Base-by-base conservation (phyloP, 1,140 invertebrate species). In the Teleogryllus occipitalis region DNA sequence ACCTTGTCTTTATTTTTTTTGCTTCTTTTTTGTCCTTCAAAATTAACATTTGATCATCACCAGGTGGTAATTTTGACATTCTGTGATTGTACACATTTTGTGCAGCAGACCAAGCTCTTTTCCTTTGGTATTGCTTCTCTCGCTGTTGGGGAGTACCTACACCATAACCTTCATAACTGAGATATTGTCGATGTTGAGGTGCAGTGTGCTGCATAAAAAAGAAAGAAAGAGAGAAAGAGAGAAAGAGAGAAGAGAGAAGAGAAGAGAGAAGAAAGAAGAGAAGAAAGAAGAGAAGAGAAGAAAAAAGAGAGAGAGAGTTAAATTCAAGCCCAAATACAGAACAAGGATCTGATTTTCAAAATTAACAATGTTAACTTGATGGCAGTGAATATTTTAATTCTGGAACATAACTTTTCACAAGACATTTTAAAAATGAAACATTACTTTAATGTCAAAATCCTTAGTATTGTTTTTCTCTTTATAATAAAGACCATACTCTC, bases 161-260 rank as follows among this genome's bases (percentile, higher is more conserved):
- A 0, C 95, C 95, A 14, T 93, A 85, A 27, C 93, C 93, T 82
- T 94, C 94, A 85, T 91, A 94, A 80, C 88, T 92, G 73, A 97
- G 87, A 84, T 95, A 97, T 83, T 96, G 95, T 47, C 96, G 89
- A 84, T 97, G 96, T 85, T 97, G 95, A 0, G 95, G 95, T 22
- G 93, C 93, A 80, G 93, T 96, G 83, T 96, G 94, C 90, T 94
- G 83, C 79, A 86, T 84, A 83, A 80, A 65, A 82, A 82, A 15
- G 39, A 3, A 7, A 14, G 10, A n/a, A 21, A 75, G 21, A 75
- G n/a, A 46, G 8, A 8, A 75, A 46, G 8, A n/a, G n/a, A n/a
- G n/a, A n/a, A n/a, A n/a, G n/a, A n/a, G n/a, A n/a, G n/a, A n/a
- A n/a, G n/a, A n/a, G n/a, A n/a, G n/a, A n/a, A n/a, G n/a, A n/a